A percentile compares a stretch with the other conserved stretches of the same genome.
phyloP scores from a whole-genome alignment of 2,888 invertebrate genomes.

The Agriopis aurantiaria region DNA sequence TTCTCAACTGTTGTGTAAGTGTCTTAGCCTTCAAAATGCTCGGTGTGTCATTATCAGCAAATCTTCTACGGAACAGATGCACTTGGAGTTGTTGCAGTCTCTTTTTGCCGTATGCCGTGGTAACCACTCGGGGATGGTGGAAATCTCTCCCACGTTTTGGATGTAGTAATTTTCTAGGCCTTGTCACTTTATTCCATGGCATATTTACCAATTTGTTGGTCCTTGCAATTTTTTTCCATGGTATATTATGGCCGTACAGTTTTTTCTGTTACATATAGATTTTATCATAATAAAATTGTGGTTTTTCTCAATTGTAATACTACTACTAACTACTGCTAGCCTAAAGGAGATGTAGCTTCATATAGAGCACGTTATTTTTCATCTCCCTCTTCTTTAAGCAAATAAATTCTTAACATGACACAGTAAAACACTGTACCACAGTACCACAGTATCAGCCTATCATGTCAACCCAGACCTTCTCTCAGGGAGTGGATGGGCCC shows the following conservation, averaged over 20 bases:
- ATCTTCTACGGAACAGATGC: constrained; percentile 63
- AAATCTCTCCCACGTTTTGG: constrained; percentile 46
- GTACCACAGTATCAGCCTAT: too few species aligned
- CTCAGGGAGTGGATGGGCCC: too few species aligned
- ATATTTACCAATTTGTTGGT: neutral
- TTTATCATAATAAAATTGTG: neutral
- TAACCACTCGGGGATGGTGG: constrained; percentile 42
- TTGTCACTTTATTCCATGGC: constrained; percentile 32
- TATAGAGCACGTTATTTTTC: neutral
- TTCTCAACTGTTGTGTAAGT: constrained; percentile 18
- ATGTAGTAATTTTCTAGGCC: constrained; percentile 1
- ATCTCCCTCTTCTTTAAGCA: constrained; percentile 5
- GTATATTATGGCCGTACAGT: constrained; percentile 68
- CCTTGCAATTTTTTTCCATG: constrained; percentile 42
- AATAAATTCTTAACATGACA: constrained; percentile 43
- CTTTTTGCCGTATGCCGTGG: constrained; percentile 49
- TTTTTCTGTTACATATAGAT: constrained; percentile 2
- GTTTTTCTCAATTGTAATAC: too few species aligned
- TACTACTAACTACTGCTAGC: neutral
- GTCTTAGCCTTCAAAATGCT: constrained; percentile 51
- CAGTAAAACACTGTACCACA: too few species aligned
- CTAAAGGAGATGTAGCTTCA: neutral
- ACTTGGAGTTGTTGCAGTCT: constrained; percentile 58
- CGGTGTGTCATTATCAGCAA: constrained; percentile 47
- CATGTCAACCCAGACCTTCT: too few species aligned